Evolutionary conservation across 2,113 vertebrate genomes (phyloP).

Genomic region (Lethenteron camtschaticum): DNA sequence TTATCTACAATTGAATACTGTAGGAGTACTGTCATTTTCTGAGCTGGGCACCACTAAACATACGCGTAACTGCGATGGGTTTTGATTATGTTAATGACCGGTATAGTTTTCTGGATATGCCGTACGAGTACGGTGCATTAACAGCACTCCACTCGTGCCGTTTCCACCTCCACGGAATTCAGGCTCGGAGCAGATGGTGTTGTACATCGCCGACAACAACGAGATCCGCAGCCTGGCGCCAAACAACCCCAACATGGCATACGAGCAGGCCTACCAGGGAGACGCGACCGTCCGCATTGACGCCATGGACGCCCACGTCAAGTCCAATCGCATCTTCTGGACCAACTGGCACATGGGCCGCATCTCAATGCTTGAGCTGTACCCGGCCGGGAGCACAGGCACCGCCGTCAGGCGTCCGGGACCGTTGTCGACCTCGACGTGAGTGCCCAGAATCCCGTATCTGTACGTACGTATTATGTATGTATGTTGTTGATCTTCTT

Average conservation of each 20-base stretch:
- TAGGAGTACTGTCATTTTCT: too few relatives aligned
- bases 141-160: too few relatives aligned
- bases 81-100: too few relatives aligned
- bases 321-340: conserved; percentile 82
- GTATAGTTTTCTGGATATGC: too few relatives aligned
- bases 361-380: conserved; percentile 68
- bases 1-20: too few relatives aligned
- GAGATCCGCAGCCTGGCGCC: conserved; percentile 87
- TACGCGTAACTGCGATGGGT: too few relatives aligned
- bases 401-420: conserved; percentile 46
- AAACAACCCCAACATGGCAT: conserved; percentile 62
- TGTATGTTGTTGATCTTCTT: too few relatives aligned
- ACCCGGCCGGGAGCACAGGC: conserved; percentile 3
- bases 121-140: too few relatives aligned
- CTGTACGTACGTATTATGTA: too few relatives aligned
- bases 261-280: conserved; percentile 80
- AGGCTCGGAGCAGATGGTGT: conserved; percentile 48
- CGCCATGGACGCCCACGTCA: conserved; percentile 75
- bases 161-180: neutral
- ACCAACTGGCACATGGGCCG: conserved; percentile 89
- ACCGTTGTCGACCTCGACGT: conserved; percentile 58
- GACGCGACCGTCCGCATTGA: conserved; percentile 72
- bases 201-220: conserved; percentile 86
- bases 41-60: too few relatives aligned
- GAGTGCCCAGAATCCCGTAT: neutral